phyloP scores from a whole-genome alignment of 2,888 invertebrate species.

The Sipunculus nudus region DNA sequence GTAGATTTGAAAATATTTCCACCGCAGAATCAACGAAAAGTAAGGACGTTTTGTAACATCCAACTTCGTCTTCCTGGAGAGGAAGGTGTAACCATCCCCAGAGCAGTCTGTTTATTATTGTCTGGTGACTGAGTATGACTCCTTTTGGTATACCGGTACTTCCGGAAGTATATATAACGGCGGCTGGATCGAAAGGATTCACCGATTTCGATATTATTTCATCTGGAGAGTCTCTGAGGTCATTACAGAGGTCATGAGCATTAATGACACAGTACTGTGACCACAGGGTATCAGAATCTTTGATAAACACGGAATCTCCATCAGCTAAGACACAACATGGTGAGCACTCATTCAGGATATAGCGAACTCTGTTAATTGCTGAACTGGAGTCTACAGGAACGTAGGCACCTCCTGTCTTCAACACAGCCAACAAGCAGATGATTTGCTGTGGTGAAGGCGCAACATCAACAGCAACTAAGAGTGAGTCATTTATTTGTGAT shows the following conservation, averaged over 20 bases:
- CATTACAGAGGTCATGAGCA: too few relatives aligned
- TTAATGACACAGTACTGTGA: conserved; percentile 18
- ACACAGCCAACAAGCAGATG: conserved; percentile 18
- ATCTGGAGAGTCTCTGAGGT: too few relatives aligned
- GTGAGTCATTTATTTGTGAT: too few relatives aligned
- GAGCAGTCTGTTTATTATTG: conserved; percentile 75
- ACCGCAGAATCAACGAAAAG: conserved; percentile 90
- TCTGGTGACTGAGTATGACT: conserved; percentile 80
- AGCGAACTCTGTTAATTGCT: conserved; percentile 45
- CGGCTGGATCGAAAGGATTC: too few relatives aligned
- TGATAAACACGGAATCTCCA: conserved; percentile 15
- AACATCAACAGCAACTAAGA: conserved; percentile 20
- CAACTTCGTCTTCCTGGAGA: conserved; percentile 75
- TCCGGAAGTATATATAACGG: conserved; percentile 85
- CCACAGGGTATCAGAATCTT: conserved; percentile 27
- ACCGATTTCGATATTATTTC: too few relatives aligned
- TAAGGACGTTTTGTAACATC: conserved; percentile 87
- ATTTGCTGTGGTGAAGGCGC: conserved; percentile 20
- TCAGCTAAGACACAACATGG: conserved; percentile 32
- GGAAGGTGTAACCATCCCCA: conserved; percentile 92
- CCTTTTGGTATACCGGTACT: conserved; percentile 88
- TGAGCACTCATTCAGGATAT: conserved; percentile 45
- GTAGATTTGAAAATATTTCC: conserved; percentile 86
- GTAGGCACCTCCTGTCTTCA: conserved; percentile 41
- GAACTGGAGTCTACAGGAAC: conserved; percentile 49